Conservation (phyloP, 2,113 vertebrate genomes). For the Tachuris rubrigastra region DNA sequence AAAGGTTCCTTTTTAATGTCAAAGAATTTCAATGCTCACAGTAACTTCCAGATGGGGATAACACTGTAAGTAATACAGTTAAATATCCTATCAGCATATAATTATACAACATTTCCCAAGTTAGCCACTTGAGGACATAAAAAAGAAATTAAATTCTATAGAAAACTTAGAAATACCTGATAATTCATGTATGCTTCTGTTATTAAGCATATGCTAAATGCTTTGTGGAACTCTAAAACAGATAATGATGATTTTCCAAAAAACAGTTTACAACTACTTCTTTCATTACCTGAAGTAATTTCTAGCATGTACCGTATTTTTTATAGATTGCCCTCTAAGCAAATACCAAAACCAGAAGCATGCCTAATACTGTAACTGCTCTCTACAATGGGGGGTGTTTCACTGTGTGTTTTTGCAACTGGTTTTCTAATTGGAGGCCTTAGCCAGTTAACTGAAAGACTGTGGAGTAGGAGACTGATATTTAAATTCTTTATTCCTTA, state of each 20-base stretch:
- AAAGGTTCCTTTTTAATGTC: not conserved
- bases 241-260: not conserved
- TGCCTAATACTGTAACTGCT: not conserved
- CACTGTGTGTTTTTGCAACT: not conserved
- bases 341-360: not conserved
- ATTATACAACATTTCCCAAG: not conserved
- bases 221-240: not conserved
- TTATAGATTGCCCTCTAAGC: not conserved
- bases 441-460: not conserved
- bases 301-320: not conserved
- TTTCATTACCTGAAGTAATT: not conserved
- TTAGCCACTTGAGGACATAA: not conserved
- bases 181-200: not conserved
- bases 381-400: not conserved
- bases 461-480: not conserved
- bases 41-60: not conserved
- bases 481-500: not conserved
- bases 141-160: not conserved
- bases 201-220: not conserved
- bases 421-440: not conserved
- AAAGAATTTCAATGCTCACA: not conserved
- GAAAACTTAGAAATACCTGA: not conserved
- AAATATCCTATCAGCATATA: not conserved
- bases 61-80: not conserved
- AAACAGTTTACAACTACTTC: not conserved